phyloP scores from a whole-genome alignment of 2,113 vertebrate genomes.

The Pteropus alecto region DNA sequence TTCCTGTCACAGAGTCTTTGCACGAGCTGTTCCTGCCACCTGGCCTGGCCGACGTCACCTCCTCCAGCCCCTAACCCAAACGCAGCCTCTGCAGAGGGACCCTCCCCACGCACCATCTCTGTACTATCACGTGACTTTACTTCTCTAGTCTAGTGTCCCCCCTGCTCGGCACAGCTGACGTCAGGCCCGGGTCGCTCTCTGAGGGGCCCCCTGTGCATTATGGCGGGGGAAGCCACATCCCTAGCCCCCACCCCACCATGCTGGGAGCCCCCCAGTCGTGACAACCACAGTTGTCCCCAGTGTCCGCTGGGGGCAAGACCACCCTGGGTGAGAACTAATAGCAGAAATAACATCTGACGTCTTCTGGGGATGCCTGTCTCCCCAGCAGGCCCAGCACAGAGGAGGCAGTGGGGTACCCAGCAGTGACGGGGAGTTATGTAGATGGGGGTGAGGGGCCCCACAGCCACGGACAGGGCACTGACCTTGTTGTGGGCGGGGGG shows the following conservation, averaged over 20 bases:
- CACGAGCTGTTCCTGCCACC: background rate
- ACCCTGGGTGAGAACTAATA: background rate
- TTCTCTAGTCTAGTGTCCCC: background rate
- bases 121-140: background rate
- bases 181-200: background rate
- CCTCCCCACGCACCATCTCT: background rate
- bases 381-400: background rate
- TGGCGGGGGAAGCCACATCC: background rate
- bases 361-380: fast-evolving
- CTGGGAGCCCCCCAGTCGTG: too few species aligned
- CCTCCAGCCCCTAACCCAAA: too few species aligned
- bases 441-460: too few species aligned
- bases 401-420: fast-evolving
- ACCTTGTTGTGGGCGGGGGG: constrained; percentile 88
- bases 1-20: background rate
- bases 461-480: background rate
- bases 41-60: background rate
- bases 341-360: background rate
- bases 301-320: too few species aligned
- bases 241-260: background rate
- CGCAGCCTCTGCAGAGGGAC: background rate
- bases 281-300: background rate
- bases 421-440: too few species aligned
- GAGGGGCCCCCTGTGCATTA: background rate
- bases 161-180: background rate